A percentile compares a stretch with the other conserved stretches of the same genome.
Evolutionary conservation across 1,140 invertebrate species (phyloP).

Genomic region (Leptonema lineaticorne): DNA sequence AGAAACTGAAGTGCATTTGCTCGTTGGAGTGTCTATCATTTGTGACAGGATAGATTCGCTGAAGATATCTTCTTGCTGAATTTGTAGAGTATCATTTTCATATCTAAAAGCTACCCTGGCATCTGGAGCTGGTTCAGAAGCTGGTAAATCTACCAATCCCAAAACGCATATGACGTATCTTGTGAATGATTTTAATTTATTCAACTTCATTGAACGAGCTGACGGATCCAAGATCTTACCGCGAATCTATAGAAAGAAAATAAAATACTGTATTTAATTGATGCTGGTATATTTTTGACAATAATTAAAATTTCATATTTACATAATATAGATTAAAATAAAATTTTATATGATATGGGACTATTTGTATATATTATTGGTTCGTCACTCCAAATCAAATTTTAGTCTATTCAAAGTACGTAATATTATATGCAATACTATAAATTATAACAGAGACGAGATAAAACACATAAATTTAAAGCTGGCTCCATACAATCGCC

Average conservation of each 20-base stretch:
- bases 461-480: too few species aligned
- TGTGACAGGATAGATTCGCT: conserved; percentile 59
- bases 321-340: too few species aligned
- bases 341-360: too few species aligned
- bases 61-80: conserved; percentile 38
- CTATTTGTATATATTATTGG: too few species aligned
- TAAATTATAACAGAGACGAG: too few species aligned
- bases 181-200: conserved; percentile 71
- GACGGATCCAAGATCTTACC: conserved; percentile 69
- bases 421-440: too few species aligned
- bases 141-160: conserved; percentile 63
- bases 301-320: too few species aligned
- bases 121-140: conserved; percentile 49
- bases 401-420: too few species aligned
- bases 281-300: too few species aligned
- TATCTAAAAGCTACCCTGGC: conserved; percentile 55
- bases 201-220: conserved; percentile 70
- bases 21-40: conserved; percentile 72
- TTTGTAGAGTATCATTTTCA: conserved; percentile 50
- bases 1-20: conserved; percentile 72
- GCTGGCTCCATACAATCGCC: too few species aligned
- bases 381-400: too few species aligned
- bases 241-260: conserved; percentile 59
- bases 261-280: too few species aligned
- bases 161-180: conserved; percentile 83